Evolutionary conservation across 1,140 invertebrate genomes (phyloP).

Genomic region (Drosophila mauritiana): DNA sequence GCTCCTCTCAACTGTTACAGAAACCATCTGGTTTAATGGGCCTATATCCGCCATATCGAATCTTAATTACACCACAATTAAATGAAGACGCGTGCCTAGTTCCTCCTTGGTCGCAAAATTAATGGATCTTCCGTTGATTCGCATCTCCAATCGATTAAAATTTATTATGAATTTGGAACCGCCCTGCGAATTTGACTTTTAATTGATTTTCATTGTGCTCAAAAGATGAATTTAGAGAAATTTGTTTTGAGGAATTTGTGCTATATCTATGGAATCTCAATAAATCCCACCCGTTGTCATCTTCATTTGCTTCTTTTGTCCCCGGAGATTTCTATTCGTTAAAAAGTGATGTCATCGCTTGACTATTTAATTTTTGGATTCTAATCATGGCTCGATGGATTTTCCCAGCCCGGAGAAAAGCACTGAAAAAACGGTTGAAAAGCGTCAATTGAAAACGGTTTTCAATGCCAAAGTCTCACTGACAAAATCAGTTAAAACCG

Average conservation of each 20-base stretch:
- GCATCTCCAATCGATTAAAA: constrained; percentile 53
- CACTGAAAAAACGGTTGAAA: constrained; percentile 17
- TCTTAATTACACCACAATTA: constrained; percentile 74
- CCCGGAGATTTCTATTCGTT: constrained; percentile 41
- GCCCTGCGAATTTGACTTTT: constrained; percentile 54
- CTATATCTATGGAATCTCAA: constrained; percentile 20
- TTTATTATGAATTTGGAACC: constrained; percentile 40
- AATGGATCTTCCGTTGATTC: constrained; percentile 47
- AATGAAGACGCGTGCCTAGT: constrained; percentile 55
- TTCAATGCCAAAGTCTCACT: constrained; percentile 40
- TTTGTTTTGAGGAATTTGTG: constrained; percentile 9
- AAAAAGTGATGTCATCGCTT: constrained; percentile 63
- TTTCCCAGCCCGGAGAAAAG: constrained; percentile 47
- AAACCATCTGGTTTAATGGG: constrained; percentile 59
- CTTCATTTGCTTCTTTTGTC: constrained; percentile 44
- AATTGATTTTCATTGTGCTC: constrained; percentile 74
- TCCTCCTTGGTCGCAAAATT: constrained; percentile 54
- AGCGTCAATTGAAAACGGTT: constrained; percentile 23
- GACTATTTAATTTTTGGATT: constrained; percentile 11
- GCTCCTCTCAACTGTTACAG: constrained; percentile 36
- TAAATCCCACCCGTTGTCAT: constrained; percentile 43
- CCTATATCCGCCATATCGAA: constrained; percentile 73
- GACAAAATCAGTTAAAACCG: constrained; percentile 35
- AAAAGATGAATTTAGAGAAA: constrained; percentile 35
- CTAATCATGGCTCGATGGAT: constrained; percentile 18